These are phyloP conservation scores for Spheniscus mendiculus DNA, from an alignment of 2,113 vertebrate genomes.

Conservation along the genomic window DNA sequence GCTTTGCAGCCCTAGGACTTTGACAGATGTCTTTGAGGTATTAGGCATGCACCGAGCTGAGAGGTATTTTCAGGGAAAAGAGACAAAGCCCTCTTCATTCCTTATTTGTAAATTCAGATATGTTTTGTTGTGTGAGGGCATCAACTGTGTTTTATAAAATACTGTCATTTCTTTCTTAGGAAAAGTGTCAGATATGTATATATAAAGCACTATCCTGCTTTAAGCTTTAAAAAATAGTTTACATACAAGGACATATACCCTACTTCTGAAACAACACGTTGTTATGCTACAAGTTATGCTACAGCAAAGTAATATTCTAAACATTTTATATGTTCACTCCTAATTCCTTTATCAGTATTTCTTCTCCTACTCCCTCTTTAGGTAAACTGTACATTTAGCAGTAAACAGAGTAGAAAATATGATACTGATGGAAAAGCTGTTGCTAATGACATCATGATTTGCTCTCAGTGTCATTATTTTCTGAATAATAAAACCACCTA, in stretches of 20 bases:
- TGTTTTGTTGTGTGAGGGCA: background rate
- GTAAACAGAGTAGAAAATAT: slow-evolving; percentile 73
- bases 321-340: background rate
- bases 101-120: background rate
- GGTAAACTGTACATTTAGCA: slow-evolving; percentile 68
- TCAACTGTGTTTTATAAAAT: background rate
- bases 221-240: background rate
- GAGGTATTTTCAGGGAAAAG: background rate
- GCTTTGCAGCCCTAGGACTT: background rate
- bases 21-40: background rate
- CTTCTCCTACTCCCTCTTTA: background rate
- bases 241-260: background rate
- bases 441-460: slow-evolving; percentile 58
- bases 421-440: slow-evolving; percentile 37
- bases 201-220: background rate
- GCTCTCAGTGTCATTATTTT: slow-evolving; percentile 59
- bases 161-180: background rate
- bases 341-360: slow-evolving; percentile 14
- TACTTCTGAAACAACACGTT: background rate
- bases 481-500: slow-evolving; percentile 69
- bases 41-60: background rate
- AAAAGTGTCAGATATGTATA: background rate
- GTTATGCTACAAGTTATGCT: background rate
- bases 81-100: background rate
- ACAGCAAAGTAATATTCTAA: background rate